Base-by-base conservation (phyloP, 2,113 vertebrate genomes). In the Suncus etruscus region DNA sequence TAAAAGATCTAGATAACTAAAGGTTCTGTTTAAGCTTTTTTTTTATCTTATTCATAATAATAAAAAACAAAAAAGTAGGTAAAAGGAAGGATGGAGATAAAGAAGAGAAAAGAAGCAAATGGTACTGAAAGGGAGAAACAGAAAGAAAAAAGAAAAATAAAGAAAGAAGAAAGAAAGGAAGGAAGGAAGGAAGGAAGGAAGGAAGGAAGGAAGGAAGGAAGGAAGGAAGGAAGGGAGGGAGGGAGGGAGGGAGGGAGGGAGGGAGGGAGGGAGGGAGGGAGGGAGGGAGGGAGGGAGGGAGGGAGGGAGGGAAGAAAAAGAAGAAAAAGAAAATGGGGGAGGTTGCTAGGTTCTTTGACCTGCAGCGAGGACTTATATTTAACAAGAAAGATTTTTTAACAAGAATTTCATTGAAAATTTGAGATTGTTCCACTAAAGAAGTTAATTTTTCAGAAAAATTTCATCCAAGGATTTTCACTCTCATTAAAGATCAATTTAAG, bases 401-500 rank as follows among this genome's bases (percentile, higher is more conserved):
- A 32, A 31, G 15, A n/a, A 31, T 27, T 58, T n/a, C 31, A 83
- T n/a, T 18, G 51, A 77, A 82, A 51, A 79, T 50, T 45, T 1
- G 20, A 14, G 22, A 51, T 3, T 48, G 74, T 77, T 94, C 75
- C 58, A 31, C 18, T 58, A 76, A 87, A 73, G 39, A 73, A 32
- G 61, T 31, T 68, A 70, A 48, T 61, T 92, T 90, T 95, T 89
- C 58, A 66, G 12, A 2, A 91, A 82, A 29, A 29, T 32, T 65
- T 81, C 11, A 86, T 24, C 47, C 58, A 89, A 66, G 73, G 69
- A 83, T 87, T 93, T 79, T 89, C 16, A 87, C 72, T 45, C 61
- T 82, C 39, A 72, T 68, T 75, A 76, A 54, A 72, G 27, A 12
- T 22, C 11, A 69, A 72, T 89, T 92, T 91, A 20, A 47, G 31